phyloP scores from a whole-genome alignment of 2,113 vertebrate genomes.

The Apodemus speciosus region DNA sequence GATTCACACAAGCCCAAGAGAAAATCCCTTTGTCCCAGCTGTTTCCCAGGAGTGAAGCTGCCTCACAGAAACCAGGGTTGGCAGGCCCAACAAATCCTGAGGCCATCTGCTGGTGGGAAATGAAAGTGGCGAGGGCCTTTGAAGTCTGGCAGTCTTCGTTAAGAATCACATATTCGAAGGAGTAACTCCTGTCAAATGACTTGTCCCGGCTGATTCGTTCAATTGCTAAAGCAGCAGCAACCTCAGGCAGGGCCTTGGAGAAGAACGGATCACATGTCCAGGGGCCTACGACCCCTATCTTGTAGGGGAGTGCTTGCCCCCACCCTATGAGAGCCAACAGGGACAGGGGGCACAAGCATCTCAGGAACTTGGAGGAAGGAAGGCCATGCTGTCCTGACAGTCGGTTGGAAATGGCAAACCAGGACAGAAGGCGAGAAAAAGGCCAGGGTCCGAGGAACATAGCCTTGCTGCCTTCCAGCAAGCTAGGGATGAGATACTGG shows the following conservation, averaged over 20 bases:
- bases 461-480: constrained; percentile 48
- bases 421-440: constrained; percentile 49
- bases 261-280: constrained; percentile 92
- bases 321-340: not conserved
- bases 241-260: constrained; percentile 88
- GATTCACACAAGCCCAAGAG: constrained; percentile 91
- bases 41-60: constrained; percentile 87
- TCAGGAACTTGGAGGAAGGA: not conserved
- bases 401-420: constrained; percentile 26
- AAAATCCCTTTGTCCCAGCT: constrained; percentile 94
- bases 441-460: constrained; percentile 56
- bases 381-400: constrained; percentile 49
- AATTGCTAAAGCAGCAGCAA: constrained; percentile 89
- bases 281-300: constrained; percentile 92
- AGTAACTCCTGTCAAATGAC: constrained; percentile 84
- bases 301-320: constrained; percentile 81
- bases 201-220: constrained; percentile 88
- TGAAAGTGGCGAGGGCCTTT: constrained; percentile 88
- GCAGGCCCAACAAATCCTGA: constrained; percentile 90
- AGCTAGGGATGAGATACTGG: constrained; percentile 33
- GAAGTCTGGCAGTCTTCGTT: constrained; percentile 91
- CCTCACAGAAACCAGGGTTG: constrained; percentile 93
- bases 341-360: constrained; percentile 44
- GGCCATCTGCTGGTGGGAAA: constrained; percentile 84
- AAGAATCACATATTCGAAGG: constrained; percentile 89